These are phyloP conservation scores for Chromis chromis DNA, from an alignment of 2,797 vertebrate species.

Conservation along the genomic window DNA sequence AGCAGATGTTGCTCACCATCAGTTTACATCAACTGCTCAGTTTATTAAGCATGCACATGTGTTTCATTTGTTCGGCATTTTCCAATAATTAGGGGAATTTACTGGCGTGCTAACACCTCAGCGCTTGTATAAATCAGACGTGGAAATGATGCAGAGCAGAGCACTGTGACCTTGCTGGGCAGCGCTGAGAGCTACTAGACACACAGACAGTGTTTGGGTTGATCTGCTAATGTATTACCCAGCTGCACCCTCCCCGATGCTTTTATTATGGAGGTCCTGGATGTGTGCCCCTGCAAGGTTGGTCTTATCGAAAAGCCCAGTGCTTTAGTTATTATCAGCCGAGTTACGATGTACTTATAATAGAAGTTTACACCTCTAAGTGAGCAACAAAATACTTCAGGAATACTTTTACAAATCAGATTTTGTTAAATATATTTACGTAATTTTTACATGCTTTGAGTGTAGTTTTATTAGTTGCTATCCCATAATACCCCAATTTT, in stretches of 20 bases:
- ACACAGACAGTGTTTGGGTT: constrained; percentile 40
- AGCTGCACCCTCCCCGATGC: constrained; percentile 57
- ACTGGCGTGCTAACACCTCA: constrained; percentile 66
- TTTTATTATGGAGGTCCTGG: constrained; percentile 20
- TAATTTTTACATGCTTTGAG: too few species aligned
- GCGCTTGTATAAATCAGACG: constrained; percentile 63
- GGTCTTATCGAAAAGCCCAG: neutral
- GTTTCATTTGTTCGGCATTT: constrained; percentile 50
- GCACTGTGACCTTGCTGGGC: constrained; percentile 30
- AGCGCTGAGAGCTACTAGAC: constrained; percentile 21
- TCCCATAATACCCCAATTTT: too few species aligned
- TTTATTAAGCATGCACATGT: constrained; percentile 51
- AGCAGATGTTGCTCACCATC: constrained; percentile 63
- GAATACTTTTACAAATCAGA: too few species aligned
- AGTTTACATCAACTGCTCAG: constrained; percentile 42
- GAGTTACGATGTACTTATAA: neutral
- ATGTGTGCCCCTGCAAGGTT: neutral
- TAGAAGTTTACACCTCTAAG: neutral
- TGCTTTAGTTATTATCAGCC: constrained; percentile 14
- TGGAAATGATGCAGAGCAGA: constrained; percentile 52
- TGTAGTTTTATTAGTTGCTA: too few species aligned
- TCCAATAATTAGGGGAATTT: constrained; percentile 58
- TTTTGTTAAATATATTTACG: too few species aligned
- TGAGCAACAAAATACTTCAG: too few species aligned
- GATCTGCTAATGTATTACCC: constrained; percentile 68